Percentiles rank a stretch among this genome's conserved stretches.
phyloP scores from a whole-genome alignment of 2,888 invertebrate genomes.

The Oscheius sp. region DNA sequence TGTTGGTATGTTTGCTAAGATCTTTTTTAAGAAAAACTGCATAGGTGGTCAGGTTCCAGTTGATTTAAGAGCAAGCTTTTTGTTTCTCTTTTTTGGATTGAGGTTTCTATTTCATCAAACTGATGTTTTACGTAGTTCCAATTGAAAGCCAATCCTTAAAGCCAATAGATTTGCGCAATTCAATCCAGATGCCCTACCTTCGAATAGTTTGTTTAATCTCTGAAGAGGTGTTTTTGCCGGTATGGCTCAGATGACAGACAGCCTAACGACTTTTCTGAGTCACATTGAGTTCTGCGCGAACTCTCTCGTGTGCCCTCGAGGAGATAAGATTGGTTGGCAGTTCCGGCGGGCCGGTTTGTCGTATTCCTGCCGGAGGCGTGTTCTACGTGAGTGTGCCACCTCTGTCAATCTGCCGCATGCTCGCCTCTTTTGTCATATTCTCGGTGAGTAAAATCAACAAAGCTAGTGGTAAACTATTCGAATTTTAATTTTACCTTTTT shows the following conservation, averaged over 20 bases:
- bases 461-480: not conserved
- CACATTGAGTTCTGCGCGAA: slow-evolving; percentile 26
- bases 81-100: too few species aligned
- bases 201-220: not conserved
- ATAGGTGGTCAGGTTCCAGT: too few species aligned
- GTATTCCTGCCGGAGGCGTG: slow-evolving; percentile 27
- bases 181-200: not conserved
- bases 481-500: too few species aligned
- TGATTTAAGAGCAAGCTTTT: too few species aligned
- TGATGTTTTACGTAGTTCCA: too few species aligned
- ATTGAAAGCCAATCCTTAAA: too few species aligned
- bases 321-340: slow-evolving; percentile 30
- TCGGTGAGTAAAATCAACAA: slow-evolving; percentile 20
- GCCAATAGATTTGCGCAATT: too few species aligned
- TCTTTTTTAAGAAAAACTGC: too few species aligned
- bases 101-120: too few species aligned
- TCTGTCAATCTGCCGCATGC: slow-evolving; percentile 27
- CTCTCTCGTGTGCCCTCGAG: slow-evolving; percentile 15
- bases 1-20: too few species aligned
- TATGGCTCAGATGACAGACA: slow-evolving; percentile 1
- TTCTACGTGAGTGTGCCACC: slow-evolving; percentile 23
- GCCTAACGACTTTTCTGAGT: slow-evolving; percentile 7
- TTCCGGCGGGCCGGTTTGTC: slow-evolving; percentile 29
- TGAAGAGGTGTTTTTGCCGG: not conserved
- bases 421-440: slow-evolving; percentile 22